Base-by-base conservation (phyloP, 2,797 vertebrate species). In the Cossypha dichroa region DNA sequence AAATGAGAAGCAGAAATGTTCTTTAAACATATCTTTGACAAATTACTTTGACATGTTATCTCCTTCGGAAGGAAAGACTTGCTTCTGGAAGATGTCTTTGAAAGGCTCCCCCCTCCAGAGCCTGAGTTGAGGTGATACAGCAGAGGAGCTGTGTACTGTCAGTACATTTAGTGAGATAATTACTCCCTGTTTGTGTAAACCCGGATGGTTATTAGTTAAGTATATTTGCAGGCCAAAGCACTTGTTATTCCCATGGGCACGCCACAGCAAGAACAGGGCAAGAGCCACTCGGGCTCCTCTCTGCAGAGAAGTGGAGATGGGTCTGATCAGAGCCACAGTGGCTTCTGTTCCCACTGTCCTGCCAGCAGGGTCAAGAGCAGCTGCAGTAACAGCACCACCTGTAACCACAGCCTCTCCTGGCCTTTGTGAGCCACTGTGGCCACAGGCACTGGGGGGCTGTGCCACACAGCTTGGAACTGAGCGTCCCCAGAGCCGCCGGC, bases 401-500 rank as follows among this genome's bases (percentile, higher is more conserved):
- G 21, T 29, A 49, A 43, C 31, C 81, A 62, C 41, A 83, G 41
- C 38, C 52, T 70, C 45, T 62, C 38, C 52, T 52, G 52, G 33
- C 45, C 60, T 72, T 60, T 36, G 23, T 56, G 41, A 83, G 40
- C 28, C 48, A 13, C 63, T 1, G 1, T 4, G 68, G 67, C 49
- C 25, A 63, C 41, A 25, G 49, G 49, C 0, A 0, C 58, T 46
- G 6, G 15, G 5, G 22, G 10, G 5, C 48, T 16, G 34, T 13
- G 25, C 41, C 29, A 34, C 34, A 16, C 9, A 26, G 60, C 36
- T 31, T 6, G 26, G 21, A 34, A 12, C 26, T 34, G 31, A 26
- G 41, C 1, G 13, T 22, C 14, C 51, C 11, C 43, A 49, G 59
- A 49, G 51, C 25, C 3, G 2, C 34, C 15, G 51, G 25, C 20